phyloP scores from a whole-genome alignment of 2,113 vertebrate genomes.

The Zosterops hypoxanthus region DNA sequence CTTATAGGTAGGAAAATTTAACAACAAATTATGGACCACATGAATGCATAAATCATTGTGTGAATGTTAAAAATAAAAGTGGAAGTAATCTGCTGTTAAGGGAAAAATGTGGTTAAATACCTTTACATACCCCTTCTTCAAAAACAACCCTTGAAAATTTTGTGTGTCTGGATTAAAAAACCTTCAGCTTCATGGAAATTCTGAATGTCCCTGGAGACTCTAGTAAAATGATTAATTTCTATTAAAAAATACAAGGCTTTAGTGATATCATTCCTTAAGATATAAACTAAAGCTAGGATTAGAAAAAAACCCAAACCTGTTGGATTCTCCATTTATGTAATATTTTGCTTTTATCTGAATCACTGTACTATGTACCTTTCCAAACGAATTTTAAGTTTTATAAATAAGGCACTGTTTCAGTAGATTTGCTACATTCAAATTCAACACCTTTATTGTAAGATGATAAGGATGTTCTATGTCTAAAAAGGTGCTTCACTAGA shows the following conservation, averaged over 20 bases:
- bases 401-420: neutral
- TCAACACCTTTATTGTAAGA: neutral
- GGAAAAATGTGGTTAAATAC: neutral
- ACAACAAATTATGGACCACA: neutral
- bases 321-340: neutral
- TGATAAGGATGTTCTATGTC: neutral
- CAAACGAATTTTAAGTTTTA: neutral
- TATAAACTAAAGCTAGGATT: neutral
- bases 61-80: neutral
- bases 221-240: neutral
- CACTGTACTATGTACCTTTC: neutral
- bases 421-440: neutral
- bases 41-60: neutral
- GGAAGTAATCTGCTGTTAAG: neutral
- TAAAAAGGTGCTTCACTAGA: conserved; percentile 19
- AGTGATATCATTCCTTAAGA: neutral
- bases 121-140: neutral
- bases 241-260: neutral
- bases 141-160: neutral
- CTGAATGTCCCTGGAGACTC: neutral
- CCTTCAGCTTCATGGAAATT: neutral
- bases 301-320: neutral
- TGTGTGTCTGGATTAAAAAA: neutral
- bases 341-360: neutral
- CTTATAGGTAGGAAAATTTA: neutral